These are phyloP conservation scores for Dendrolimus pini DNA, from an alignment of 2,888 invertebrate species.

Conservation along the genomic window DNA sequence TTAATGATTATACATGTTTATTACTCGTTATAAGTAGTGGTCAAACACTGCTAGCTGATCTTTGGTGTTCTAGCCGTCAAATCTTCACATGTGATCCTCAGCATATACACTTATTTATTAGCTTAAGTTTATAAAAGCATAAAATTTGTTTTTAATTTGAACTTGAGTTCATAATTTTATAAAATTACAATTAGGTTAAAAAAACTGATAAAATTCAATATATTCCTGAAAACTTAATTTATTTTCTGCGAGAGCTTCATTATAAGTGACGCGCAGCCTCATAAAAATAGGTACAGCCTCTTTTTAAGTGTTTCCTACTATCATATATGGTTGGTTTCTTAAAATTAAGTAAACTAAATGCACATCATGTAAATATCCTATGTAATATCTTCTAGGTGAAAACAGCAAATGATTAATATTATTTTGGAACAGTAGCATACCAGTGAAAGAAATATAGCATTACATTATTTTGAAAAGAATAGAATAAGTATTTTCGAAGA, in stretches of 20 bases:
- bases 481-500: no score
- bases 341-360: no score
- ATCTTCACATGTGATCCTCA: slow-evolving; percentile 21
- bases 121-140: slow-evolving; percentile 12
- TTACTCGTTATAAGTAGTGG: slow-evolving; percentile 44
- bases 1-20: slow-evolving; percentile 45
- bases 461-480: no score
- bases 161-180: not conserved
- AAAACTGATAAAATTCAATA: no score
- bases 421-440: no score
- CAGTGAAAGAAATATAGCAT: no score
- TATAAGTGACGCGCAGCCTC: slow-evolving; percentile 22
- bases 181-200: no score
- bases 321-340: slow-evolving; percentile 9
- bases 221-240: no score
- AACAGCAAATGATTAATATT: no score
- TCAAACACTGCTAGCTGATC: slow-evolving; percentile 44
- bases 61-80: slow-evolving; percentile 75
- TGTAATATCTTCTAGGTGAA: no score
- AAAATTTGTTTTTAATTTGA: slow-evolving; percentile 4
- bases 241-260: not conserved
- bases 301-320: slow-evolving; percentile 10
- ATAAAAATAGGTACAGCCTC: slow-evolving; percentile 29
- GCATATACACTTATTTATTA: no score
- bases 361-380: no score